phyloP scores from a whole-genome alignment of 2,113 vertebrate species.

The Pontoporia blainvillei region DNA sequence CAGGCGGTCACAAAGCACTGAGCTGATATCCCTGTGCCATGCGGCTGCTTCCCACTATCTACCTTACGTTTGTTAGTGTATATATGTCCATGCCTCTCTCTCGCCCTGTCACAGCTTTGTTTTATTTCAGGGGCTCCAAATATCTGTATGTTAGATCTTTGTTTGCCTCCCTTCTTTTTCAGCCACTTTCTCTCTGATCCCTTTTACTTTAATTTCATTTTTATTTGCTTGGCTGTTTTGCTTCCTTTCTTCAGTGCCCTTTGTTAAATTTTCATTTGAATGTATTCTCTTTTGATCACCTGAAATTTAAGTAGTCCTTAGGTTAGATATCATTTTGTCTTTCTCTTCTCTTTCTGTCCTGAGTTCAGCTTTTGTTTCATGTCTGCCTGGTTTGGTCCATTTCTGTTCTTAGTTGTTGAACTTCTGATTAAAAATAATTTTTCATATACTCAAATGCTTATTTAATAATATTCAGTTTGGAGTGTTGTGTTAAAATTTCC shows the following conservation, averaged over 20 bases:
- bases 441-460: background rate
- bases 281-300: background rate
- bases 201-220: background rate
- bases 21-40: no score
- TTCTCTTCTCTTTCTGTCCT: background rate
- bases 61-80: no score
- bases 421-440: slow-evolving; percentile 29
- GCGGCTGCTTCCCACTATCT: no score
- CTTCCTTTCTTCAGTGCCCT: background rate
- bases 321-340: background rate
- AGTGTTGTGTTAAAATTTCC: background rate
- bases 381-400: background rate
- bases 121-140: background rate
- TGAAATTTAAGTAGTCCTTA: background rate
- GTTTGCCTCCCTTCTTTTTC: background rate
- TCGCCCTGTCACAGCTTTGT: background rate
- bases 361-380: slow-evolving; percentile 12
- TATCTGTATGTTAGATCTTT: background rate
- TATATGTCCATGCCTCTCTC: no score
- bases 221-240: background rate
- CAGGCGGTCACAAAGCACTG: no score
- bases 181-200: background rate
- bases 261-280: slow-evolving; percentile 26
- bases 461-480: background rate
- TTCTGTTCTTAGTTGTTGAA: slow-evolving; percentile 35